phyloP scores from a whole-genome alignment of 2,113 vertebrate species.

The Galeopterus variegatus region DNA sequence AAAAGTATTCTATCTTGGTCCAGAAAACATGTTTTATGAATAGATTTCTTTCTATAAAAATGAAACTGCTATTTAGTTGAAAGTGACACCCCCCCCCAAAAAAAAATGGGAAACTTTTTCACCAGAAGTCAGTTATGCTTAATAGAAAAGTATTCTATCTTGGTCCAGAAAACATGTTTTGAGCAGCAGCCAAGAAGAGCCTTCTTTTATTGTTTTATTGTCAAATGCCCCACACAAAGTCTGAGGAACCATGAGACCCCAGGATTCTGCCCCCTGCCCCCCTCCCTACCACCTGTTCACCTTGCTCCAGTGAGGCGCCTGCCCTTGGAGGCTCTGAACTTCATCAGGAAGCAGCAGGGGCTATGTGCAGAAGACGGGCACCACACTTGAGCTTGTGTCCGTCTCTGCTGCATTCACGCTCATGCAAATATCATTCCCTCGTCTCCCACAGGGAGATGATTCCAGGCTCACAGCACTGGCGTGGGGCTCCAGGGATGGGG shows the following conservation, averaged over 20 bases:
- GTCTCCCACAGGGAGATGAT: background rate
- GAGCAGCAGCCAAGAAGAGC: background rate
- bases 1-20: background rate
- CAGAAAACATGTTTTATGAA: background rate
- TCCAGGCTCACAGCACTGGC: background rate
- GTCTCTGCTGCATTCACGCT: background rate
- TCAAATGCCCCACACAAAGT: background rate
- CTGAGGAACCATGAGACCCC: background rate
- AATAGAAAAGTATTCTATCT: background rate
- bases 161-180: background rate
- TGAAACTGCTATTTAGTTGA: conserved; percentile 32
- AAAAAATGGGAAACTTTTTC: background rate
- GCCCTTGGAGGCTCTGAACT: background rate
- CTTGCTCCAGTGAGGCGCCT: background rate
- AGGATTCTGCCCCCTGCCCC: background rate
- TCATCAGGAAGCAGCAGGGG: background rate
- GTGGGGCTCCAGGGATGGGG: background rate
- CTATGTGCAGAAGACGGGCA: background rate
- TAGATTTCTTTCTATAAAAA: no score
- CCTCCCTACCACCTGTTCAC: background rate
- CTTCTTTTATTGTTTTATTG: conserved; percentile 46
- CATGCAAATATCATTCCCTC: background rate
- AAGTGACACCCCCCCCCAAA: background rate
- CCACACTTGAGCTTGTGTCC: background rate
- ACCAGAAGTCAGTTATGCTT: background rate